Conservation (phyloP, 2,113 vertebrate genomes). For the Myanophis thanlyinensis region DNA sequence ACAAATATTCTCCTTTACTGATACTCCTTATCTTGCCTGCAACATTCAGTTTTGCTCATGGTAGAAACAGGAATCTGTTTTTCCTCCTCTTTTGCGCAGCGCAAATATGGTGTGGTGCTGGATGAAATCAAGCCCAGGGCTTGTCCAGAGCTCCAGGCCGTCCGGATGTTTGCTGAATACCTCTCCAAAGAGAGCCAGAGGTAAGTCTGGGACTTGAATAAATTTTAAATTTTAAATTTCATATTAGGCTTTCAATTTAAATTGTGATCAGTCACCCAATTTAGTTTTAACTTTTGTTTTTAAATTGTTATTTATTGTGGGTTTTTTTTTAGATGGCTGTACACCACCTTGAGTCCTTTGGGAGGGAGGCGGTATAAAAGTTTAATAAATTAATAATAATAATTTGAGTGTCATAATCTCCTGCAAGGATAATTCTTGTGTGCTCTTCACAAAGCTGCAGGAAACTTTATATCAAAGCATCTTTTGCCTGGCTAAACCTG, state of each 20-base stretch:
- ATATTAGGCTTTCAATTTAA: too few species aligned
- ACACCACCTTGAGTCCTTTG: too few species aligned
- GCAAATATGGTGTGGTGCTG: constrained; percentile 89
- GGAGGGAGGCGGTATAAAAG: too few species aligned
- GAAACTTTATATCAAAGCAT: background rate
- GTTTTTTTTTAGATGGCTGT: too few species aligned
- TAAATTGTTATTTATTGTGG: too few species aligned
- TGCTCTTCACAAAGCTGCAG: background rate
- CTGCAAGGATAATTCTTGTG: background rate
- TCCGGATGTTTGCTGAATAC: constrained; percentile 90
- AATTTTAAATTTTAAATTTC: too few species aligned
- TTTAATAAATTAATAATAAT: too few species aligned
- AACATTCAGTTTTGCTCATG: background rate
- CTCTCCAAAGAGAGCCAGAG: constrained; percentile 81
- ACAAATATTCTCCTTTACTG: too few species aligned
- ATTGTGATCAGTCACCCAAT: too few species aligned
- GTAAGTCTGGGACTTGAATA: constrained; percentile 62
- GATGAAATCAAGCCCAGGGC: constrained; percentile 86
- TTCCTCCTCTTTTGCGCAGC: constrained; percentile 56
- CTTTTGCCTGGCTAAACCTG: background rate
- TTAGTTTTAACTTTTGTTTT: too few species aligned
- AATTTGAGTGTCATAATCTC: background rate
- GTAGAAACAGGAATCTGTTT: background rate
- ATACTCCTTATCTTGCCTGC: background rate
- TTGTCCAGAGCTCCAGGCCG: constrained; percentile 85